Evolutionary conservation across 2,113 vertebrate genomes (phyloP).

Genomic region (Vireo altiloquus): DNA sequence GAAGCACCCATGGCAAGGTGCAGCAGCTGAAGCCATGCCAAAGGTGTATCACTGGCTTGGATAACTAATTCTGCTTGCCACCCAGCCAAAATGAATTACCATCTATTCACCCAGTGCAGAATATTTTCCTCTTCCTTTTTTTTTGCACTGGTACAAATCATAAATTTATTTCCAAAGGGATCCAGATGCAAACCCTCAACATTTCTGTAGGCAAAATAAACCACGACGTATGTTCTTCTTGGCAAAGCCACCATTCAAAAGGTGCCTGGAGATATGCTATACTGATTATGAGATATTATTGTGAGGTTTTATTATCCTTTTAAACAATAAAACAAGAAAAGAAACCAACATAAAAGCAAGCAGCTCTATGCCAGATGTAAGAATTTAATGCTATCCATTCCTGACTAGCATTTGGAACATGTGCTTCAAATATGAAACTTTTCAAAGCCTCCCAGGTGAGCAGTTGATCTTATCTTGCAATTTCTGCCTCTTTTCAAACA

Average conservation of each 20-base stretch:
- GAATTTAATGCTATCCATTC: constrained; percentile 62
- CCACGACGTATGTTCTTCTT: constrained; percentile 23
- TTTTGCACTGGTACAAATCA: background rate
- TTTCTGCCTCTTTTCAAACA: constrained; percentile 57
- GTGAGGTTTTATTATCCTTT: constrained; percentile 73
- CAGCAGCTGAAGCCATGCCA: background rate
- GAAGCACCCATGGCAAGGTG: background rate
- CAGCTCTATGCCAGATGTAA: constrained; percentile 69
- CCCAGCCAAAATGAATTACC: background rate
- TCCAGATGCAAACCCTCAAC: constrained; percentile 17
- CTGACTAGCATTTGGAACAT: constrained; percentile 66
- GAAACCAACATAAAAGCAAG: constrained; percentile 72
- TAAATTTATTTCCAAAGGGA: constrained; percentile 36
- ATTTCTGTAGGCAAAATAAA: constrained; percentile 45
- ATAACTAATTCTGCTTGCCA: constrained; percentile 34
- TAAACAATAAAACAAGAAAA: constrained; percentile 67
- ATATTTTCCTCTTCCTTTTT: background rate
- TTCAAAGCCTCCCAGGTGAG: constrained; percentile 68
- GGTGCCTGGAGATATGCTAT: constrained; percentile 68
- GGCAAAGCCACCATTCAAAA: constrained; percentile 21
- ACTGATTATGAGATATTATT: constrained; percentile 72
- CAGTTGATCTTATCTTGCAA: constrained; percentile 55
- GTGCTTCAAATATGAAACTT: constrained; percentile 69
- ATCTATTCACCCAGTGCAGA: background rate
- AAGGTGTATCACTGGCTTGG: background rate